Evolutionary conservation across 2,113 vertebrate genomes (phyloP).

Genomic region (Rynchops niger): DNA sequence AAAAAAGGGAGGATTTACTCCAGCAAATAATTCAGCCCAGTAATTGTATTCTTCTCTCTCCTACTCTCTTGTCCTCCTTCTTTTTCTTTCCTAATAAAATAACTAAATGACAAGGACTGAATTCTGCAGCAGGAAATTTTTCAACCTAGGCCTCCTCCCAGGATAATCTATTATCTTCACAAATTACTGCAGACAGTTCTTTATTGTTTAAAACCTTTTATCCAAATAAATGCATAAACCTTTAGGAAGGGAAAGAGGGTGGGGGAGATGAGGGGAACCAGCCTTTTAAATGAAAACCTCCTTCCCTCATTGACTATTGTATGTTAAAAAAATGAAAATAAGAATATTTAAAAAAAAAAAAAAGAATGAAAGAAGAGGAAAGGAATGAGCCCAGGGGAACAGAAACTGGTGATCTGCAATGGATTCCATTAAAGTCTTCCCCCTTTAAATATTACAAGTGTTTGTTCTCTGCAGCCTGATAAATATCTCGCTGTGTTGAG

Average conservation of each 20-base stretch:
- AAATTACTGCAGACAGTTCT: conserved; percentile 58
- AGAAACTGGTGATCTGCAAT: conserved; percentile 47
- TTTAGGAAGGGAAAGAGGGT: background rate
- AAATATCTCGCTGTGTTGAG: conserved; percentile 22
- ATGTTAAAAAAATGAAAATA: background rate
- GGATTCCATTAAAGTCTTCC: conserved; percentile 50
- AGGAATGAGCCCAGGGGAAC: conserved; percentile 21
- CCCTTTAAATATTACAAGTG: conserved; percentile 43
- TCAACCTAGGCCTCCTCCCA: conserved; percentile 31
- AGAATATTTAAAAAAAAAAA: background rate
- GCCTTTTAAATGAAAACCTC: conserved; percentile 27
- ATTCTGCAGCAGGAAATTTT: conserved; percentile 14
- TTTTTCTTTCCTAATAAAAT: conserved; percentile 12
- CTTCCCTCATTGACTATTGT: conserved; percentile 4
- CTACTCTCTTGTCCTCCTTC: background rate
- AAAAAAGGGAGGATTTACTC: background rate
- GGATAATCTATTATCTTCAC: conserved; percentile 50
- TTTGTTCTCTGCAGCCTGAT: conserved; percentile 41
- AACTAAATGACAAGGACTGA: conserved; percentile 8
- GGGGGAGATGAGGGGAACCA: background rate
- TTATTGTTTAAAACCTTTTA: conserved; percentile 64
- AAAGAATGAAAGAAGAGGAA: background rate
- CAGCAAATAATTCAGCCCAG: background rate
- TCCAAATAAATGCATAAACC: conserved; percentile 62
- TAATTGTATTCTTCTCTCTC: background rate